Percentiles rank a stretch among this genome's conserved stretches.
phyloP scores from a whole-genome alignment of 2,888 invertebrate species.

The Dioctria linearis region DNA sequence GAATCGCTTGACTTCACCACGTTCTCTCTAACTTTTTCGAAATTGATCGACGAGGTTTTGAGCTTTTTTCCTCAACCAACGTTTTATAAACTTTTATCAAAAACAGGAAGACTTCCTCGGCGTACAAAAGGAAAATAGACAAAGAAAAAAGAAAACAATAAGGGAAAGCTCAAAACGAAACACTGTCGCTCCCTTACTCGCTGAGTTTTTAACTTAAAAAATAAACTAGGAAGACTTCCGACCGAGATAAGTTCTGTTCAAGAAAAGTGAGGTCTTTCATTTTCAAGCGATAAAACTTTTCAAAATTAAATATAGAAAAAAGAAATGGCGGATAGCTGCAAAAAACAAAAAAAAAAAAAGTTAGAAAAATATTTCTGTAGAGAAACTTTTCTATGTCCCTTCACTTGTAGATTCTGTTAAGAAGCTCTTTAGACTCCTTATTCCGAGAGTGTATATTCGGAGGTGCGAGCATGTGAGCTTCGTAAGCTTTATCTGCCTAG shows the following conservation, averaged over 20 bases:
- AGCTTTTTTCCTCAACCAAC: not conserved
- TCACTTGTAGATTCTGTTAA: slow-evolving; percentile 17
- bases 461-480: not conserved
- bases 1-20: not conserved
- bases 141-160: not conserved
- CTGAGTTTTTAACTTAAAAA: not conserved
- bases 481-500: not conserved
- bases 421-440: not conserved
- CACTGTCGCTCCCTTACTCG: not conserved
- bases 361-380: slow-evolving; percentile 10
- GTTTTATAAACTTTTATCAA: slow-evolving; percentile 4
- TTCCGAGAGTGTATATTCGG: not conserved
- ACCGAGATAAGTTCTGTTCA: not conserved
- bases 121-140: not conserved
- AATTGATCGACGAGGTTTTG: not conserved
- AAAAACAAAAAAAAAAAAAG: not conserved
- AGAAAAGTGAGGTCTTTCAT: not conserved
- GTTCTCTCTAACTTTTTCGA: not conserved
- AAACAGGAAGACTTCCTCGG: not conserved
- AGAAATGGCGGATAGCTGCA: not conserved
- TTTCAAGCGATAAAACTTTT: slow-evolving; percentile 23
- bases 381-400: not conserved
- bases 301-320: slow-evolving; percentile 7
- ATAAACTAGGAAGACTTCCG: not conserved
- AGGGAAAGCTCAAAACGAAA: not conserved